phyloP scores from a whole-genome alignment of 2,888 invertebrate species.

The Euzetes globulus region DNA sequence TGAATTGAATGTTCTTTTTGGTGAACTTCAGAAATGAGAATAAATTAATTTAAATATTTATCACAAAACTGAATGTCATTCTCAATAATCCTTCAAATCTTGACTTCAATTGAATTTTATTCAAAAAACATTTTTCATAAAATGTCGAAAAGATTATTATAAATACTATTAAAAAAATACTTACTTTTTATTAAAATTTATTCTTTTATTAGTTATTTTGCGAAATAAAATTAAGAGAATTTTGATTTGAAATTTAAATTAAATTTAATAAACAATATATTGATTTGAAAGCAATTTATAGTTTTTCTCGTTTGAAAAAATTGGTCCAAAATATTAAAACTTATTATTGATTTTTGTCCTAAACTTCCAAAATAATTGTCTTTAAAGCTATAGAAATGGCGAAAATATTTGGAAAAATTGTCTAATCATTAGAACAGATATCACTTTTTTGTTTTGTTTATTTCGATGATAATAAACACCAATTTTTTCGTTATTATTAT shows the following conservation, averaged over 20 bases:
- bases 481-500: not conserved
- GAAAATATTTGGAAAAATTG: not conserved
- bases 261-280: not conserved
- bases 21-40: no score
- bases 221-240: not conserved
- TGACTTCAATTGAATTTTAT: no score
- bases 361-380: not conserved
- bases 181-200: no score
- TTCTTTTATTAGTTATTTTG: not conserved
- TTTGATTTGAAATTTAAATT: not conserved
- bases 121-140: no score
- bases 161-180: no score
- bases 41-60: no score
- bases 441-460: constrained; percentile 9
- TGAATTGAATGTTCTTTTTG: no score
- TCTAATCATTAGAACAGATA: not conserved
- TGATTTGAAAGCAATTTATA: constrained; percentile 6
- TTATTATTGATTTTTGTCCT: not conserved
- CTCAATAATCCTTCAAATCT: no score
- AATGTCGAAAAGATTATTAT: no score
- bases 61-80: no score
- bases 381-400: not conserved
- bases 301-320: not conserved
- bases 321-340: not conserved
- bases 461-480: not conserved